Base-by-base conservation (phyloP, 1,140 invertebrate species). In the Tetragnatha versicolor region DNA sequence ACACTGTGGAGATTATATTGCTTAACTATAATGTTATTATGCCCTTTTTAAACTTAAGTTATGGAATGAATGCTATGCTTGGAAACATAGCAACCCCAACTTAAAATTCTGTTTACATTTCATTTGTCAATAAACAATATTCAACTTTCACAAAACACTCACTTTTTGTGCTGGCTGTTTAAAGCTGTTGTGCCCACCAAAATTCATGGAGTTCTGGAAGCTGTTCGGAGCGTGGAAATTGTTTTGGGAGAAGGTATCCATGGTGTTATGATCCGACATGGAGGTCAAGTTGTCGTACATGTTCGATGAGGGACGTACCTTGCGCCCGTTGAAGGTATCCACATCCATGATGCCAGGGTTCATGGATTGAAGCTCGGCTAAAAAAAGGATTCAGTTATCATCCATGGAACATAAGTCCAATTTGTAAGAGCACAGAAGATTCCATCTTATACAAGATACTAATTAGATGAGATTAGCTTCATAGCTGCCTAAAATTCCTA, bases 151-250 rank as follows among this genome's bases (percentile, higher is more conserved):
- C 10, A 25, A 20, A 55, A 22, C 51, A 10, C 3, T 55, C 69
- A 68, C 76, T 25, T 79, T 79, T 12, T 42, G 60, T 25, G 73
- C 27, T 31, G 63, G 55, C 45, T 73, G 47, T 45, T 80, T 70
- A 61, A 81, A 77, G 33, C 58, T 61, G 93, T 85, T 83, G 94
- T 93, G 61, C 58, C 61, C 81, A 63, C 58, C 79, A 79, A 68
- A 79, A 72, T 49, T 66, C 20, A 31, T 35, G 10, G n/a, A 35
- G 69, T 42, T 63, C 42, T 65, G 80, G 79, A 79, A 82, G 76
- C 35, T 80, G 68, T 53, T 79, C 42, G 65, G 60, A 39, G 53
- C 78, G 80, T 61, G 82, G 81, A 72, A 63, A 27, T 61, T 81
- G 5, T 60, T 27, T 7, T 51, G 47, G 45, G 47, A 37, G 10